Evolutionary conservation across 2,113 vertebrate genomes (phyloP), one percentile per base, ranked within the genome.

Genomic region (Eonycteris spelaea): DNA sequence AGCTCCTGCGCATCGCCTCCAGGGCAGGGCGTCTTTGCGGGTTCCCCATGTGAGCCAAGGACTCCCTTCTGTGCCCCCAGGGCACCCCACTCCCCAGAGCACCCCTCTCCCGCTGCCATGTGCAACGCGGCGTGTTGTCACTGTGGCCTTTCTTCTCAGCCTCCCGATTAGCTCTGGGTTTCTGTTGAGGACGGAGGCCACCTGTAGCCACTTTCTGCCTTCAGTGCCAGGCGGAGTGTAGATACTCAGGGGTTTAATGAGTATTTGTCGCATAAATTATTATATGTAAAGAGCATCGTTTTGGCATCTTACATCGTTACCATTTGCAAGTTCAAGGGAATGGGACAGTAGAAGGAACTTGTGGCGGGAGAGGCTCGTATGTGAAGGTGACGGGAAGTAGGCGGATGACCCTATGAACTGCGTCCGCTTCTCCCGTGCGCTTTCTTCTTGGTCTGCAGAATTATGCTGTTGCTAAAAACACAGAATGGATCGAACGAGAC

Each of bases 71-170:
- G 18, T 61, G n/a, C 30, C 40, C 5, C 4, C 4, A 1, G 0
- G 15, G 26, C 8, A 0, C 8, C 35, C 43, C 18, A 12, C 5
- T 2, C 5, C 5, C 4, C 4, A 1, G 0, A 15, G 26, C 8
- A 0, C 8, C 35, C 43, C 18, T 9, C 5, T 2, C 5, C 43
- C 6, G 26, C 21, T 35, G 55, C 26, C 68, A 33, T 5, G 0
- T 38, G 18, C 45, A 45, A 15, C 15, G 33, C 7, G 18, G 26
- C 12, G 2, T 48, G 30, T 57, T 53, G 10, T 86, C 10, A 0
- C 45, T 11, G 1, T 35, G 51, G 19, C 16, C 74, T 93, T 77
- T 12, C 26, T 24, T 91, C 57, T 43, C 78, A 78, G 38, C 40
- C 5, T 43, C 12, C 11, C 11, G 11, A 9, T 19, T n/a, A 24